phyloP scores from a whole-genome alignment of 1,140 invertebrate genomes.

The Formica selysi region DNA sequence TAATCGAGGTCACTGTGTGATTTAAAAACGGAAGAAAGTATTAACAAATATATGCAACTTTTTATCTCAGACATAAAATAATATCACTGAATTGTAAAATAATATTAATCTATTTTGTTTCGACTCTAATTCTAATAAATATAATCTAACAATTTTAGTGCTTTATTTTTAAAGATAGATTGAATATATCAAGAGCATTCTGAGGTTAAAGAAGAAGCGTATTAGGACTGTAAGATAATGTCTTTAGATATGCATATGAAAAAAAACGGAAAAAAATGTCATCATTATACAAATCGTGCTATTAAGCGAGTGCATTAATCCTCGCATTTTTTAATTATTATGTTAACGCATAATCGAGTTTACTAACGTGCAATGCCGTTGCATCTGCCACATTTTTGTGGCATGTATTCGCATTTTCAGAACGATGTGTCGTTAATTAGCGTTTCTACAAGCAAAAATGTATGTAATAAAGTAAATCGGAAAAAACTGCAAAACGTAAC shows the following conservation, averaged over 20 bases:
- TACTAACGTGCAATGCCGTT: not conserved
- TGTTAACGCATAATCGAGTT: slow-evolving; percentile 26
- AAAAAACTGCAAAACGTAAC: slow-evolving; percentile 42
- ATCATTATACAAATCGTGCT: not conserved
- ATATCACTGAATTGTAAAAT: not conserved
- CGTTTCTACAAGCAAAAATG: slow-evolving; percentile 16
- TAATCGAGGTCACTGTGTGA: not conserved
- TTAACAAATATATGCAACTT: slow-evolving; percentile 19
- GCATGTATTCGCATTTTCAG: not conserved
- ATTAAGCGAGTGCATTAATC: slow-evolving; percentile 36
- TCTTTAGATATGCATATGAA: slow-evolving; percentile 12
- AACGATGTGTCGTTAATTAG: slow-evolving; percentile 21
- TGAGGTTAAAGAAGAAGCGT: not conserved
- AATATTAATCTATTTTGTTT: slow-evolving; percentile 18
- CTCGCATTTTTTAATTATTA: slow-evolving; percentile 52
- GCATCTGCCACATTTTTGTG: not conserved
- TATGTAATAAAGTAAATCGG: slow-evolving; percentile 43
- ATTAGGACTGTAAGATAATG: not conserved
- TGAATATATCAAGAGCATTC: not conserved
- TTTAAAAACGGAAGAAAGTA: slow-evolving; percentile 25
- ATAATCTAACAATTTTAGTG: not conserved
- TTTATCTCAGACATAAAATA: not conserved
- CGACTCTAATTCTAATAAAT: not conserved
- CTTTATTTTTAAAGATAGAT: not conserved
- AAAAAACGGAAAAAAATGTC: not conserved